Base-by-base conservation (phyloP, 2,113 vertebrate genomes). In the Sebastes schlegelii region DNA sequence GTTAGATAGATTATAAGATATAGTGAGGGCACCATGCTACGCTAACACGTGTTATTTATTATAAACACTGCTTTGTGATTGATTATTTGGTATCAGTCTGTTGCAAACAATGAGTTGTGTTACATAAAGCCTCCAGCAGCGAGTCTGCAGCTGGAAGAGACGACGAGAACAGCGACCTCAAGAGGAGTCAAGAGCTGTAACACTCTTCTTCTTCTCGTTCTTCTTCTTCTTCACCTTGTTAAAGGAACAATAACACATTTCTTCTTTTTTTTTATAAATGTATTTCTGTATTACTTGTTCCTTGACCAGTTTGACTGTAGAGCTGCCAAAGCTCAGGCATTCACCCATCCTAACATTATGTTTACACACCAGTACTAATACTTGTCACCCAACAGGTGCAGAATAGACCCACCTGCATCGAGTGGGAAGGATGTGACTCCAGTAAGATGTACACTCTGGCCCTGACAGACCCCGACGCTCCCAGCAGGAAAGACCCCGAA, bases 401-500 rank as follows among this genome's bases (percentile, higher is more conserved):
- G 93, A 92, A 94, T 23, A 94, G 96, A 14, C 98, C 98, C 69
- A 97, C 95, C 3, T 92, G 88, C 74, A 90, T 99, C 4, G 92
- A 95, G 4, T 99, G 98, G 98, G 96, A 97, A 3, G 96, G 96
- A 69, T 96, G 97, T 3, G 96, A 97, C 87, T 8, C 96, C 2
- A 89, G 86, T 43, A 99, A 99, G 86, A 88, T 99, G 13, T 99
- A 99, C 86, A 98, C 98, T 0, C 74, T 99, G 94, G 97, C 94
- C 49, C 80, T 99, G 68, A 99, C 98, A 0, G 98, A 99, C 85
- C 98, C 98, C 0, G 98, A 99, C 40, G 98, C 98, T 1, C 98
- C 98, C n/a, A 99, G 98, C 86, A 96, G 98, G 89, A 96, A 97
- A 80, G 91, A 95, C 8, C 98, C 98, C 0, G 98, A 98, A 66